Percentiles rank a stretch among this genome's conserved stretches.
Evolutionary conservation across 2,797 vertebrate species (phyloP).

Genomic region (Hozukius guyotensis): DNA sequence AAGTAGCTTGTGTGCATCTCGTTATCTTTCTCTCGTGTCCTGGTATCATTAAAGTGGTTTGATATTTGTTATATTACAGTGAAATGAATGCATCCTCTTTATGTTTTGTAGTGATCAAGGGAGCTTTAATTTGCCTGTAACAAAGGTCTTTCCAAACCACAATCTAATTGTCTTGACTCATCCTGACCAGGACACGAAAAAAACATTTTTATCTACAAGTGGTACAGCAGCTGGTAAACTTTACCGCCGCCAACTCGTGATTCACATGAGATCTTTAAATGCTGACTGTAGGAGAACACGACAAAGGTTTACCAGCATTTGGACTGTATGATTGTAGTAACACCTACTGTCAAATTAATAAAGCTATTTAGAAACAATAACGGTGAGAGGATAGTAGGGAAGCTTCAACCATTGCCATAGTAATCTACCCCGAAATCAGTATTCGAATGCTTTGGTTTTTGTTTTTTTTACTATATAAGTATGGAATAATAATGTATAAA

Average conservation of each 20-base stretch:
- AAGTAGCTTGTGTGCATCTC: conserved; percentile 21
- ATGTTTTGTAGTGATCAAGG: neutral
- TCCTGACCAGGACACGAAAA: neutral
- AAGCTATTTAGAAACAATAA: conserved; percentile 23
- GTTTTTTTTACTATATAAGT: too few species aligned
- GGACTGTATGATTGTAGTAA: neutral
- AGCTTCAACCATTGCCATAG: too few species aligned
- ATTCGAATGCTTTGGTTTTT: too few species aligned
- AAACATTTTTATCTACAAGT: neutral
- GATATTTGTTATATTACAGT: neutral
- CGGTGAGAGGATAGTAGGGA: neutral
- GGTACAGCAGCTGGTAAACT: neutral
- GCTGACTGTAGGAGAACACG: neutral
- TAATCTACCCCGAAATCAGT: too few species aligned
- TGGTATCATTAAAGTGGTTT: neutral
- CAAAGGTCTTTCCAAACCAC: neutral
- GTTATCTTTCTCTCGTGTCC: neutral
- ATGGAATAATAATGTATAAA: too few species aligned
- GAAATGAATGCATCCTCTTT: neutral
- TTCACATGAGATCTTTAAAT: neutral
- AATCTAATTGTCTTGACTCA: neutral
- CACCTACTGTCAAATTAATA: neutral
- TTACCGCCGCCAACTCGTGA: neutral
- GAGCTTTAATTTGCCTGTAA: neutral
- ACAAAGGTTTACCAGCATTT: neutral